phyloP scores from a whole-genome alignment of 2,888 invertebrate species.

The Drosophila melanosoma region DNA sequence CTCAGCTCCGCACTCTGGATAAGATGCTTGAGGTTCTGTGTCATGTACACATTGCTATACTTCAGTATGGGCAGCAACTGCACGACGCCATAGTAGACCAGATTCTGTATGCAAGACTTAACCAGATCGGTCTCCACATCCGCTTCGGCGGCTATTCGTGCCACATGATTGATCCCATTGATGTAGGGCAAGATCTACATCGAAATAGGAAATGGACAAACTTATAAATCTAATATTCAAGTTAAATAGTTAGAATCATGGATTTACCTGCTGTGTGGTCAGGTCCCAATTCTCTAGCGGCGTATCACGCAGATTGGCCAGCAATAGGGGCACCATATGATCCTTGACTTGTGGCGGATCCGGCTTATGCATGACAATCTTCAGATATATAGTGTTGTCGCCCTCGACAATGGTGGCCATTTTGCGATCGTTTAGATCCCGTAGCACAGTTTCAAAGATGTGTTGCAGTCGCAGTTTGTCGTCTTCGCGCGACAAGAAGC shows the following conservation, averaged over 20 bases:
- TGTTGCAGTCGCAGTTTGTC: slow-evolving; percentile 89
- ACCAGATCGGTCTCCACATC: slow-evolving; percentile 97
- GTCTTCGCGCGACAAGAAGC: slow-evolving; percentile 90
- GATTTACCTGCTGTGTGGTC: slow-evolving; percentile 93
- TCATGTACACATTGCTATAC: slow-evolving; percentile 94
- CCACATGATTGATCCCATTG: slow-evolving; percentile 96
- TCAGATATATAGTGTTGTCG: slow-evolving; percentile 94
- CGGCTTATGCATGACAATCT: slow-evolving; percentile 92
- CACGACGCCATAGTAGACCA: slow-evolving; percentile 92
- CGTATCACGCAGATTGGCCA: slow-evolving; percentile 88
- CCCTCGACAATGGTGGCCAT: slow-evolving; percentile 93
- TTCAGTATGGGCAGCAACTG: slow-evolving; percentile 92
- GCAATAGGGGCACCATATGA: slow-evolving; percentile 95
- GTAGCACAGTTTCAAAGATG: slow-evolving; percentile 91
- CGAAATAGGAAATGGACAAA: background rate
- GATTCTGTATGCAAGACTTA: slow-evolving; percentile 96
- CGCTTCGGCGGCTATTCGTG: slow-evolving; percentile 94
- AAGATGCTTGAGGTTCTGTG: slow-evolving; percentile 89
- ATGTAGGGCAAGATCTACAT: slow-evolving; percentile 89
- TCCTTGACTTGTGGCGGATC: slow-evolving; percentile 94
- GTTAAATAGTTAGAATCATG: background rate
- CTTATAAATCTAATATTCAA: background rate
- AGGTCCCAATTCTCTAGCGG: slow-evolving; percentile 94
- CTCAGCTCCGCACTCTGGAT: slow-evolving; percentile 89
- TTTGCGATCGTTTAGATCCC: slow-evolving; percentile 92